Evolutionary conservation across 2,888 invertebrate genomes (phyloP), one percentile per base, ranked within the genome.

Genomic region (Beris chalybata): DNA sequence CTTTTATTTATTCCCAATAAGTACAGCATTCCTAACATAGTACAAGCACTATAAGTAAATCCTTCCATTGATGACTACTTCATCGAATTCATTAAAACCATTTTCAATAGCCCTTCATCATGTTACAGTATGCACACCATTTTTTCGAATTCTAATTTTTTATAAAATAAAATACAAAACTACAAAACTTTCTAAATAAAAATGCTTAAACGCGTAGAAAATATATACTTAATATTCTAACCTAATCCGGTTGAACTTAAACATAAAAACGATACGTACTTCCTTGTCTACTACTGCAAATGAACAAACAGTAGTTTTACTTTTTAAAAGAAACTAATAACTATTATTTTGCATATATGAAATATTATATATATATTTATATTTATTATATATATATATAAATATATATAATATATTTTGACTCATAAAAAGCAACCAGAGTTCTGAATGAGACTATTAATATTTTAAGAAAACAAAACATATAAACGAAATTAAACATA

Each of bases 361-460:
- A 59, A 67, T 65, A 22, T 69, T 70, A 69, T 71, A 70, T 69
- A 65, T 65, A n/a, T n/a, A n/a, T n/a, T n/a, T n/a, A n/a, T n/a
- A n/a, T n/a, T n/a, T n/a, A n/a, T n/a, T n/a, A n/a, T n/a, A n/a
- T n/a, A n/a, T n/a, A n/a, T n/a, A n/a, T n/a, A n/a, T n/a, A n/a
- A n/a, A n/a, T n/a, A n/a, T n/a, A 44, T 31, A 55, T 56, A 11
- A 55, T 55, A 64, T 64, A 64, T 53, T 54, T 65, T 53, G 4
- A 59, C 63, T 63, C 59, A 65, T 63, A 13, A 29, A 63, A 54
- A 57, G 53, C 65, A 58, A 54, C 31, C 64, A 69, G 76, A 77
- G 77, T 78, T 80, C 76, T 77, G 75, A 78, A 80, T 79, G 80
- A 77, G 79, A 80, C 79, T 79, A 80, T 79, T 78, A 78, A 77